Base-by-base conservation (phyloP, 1,140 invertebrate genomes). In the Drosophila chauvacae region DNA sequence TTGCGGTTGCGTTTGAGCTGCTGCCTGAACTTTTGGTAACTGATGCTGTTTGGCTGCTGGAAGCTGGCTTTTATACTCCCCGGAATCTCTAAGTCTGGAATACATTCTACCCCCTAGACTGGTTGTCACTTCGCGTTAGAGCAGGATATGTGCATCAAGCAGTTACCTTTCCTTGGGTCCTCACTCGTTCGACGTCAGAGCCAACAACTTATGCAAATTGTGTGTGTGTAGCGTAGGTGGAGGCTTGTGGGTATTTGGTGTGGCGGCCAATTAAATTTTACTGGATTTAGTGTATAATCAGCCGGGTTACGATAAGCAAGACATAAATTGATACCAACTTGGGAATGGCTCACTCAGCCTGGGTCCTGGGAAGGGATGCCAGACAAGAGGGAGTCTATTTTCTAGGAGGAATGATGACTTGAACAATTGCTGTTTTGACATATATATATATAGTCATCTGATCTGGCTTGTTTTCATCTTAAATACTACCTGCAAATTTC, bases 21-120 rank as follows among this genome's bases (percentile, higher is more conserved):
- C 2, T 11, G 33, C 51, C 4, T 16, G 51, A n/a, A 26, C 53
- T 56, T 35, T 4, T 23, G 53, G 35, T 39, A 56, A 56, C 53
- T 56, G 20, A 26, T 56, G 53, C 20, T 11, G 35, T 39, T 26
- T 23, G 35, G 35, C 35, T n/a, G 7, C 20, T 11, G 9, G 20
- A 10, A 26, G 14, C 53, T 26, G 20, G 20, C 51, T 56, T 56
- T 26, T 56, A 56, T 56, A 56, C 37, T 11, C 35, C 1, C 14
- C 35, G 35, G 20, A 56, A 56, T 39, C 14, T 56, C 33, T 55
- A 55, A 20, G 51, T 56, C 53, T 56, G 35, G 35, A 35, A 56
- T 56, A 39, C 53, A 3, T 39, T n/a, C 28, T 7, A n/a, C 35
- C 53, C 14, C 14, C 53, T 23, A 56, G 20, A 56, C 53, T 39